Evolutionary conservation across 2,888 invertebrate species (phyloP), one percentile per base, ranked within the genome.

Genomic region (Macaria notata): DNA sequence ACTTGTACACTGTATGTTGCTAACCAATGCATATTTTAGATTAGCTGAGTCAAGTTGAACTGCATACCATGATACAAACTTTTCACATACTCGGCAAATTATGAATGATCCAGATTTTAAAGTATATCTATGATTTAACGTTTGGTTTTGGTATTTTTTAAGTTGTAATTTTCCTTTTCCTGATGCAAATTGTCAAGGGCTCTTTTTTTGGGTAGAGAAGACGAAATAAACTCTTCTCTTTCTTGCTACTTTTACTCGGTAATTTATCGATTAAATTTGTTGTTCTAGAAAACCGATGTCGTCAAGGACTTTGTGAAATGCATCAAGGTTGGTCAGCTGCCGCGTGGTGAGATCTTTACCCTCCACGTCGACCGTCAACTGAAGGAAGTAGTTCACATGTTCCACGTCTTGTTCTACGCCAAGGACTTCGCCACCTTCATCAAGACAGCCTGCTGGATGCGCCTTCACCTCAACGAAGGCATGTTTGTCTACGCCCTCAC

Each of bases 291-390:
- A 75, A 79, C 81, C 7, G 92, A 94, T 69, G 88, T 88, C 45
- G 93, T 94, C 4, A 92, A 93, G 64, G 87, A 91, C 64, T 94
- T 94, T 78, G 73, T 92, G n/a, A 86, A 92, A 54, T 79, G 87
- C 57, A 80, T 92, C 48, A 88, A 92, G 49, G 76, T 92, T 41
- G 94, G 94, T 42, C 79, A 92, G 60, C 81, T 95, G 46, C 94
- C 94, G 0, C 85, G 85, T 38, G 91, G 92, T 56, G 90, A 91
- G 68, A 79, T 92, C 46, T 93, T 93, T 75, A 91, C 92, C 45
- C 73, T 92, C 41, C 80, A 88, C 68, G 75, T 92, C 45, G 87
- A 90, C 62, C 87, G 91, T 7, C 92, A 93, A 66, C 73, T 92
- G 33, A 85, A 89, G 52, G 92, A 93, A 76, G 89, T 89, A 8